phyloP scores from a whole-genome alignment of 2,888 invertebrate genomes.

The Hyposoter didymator region DNA sequence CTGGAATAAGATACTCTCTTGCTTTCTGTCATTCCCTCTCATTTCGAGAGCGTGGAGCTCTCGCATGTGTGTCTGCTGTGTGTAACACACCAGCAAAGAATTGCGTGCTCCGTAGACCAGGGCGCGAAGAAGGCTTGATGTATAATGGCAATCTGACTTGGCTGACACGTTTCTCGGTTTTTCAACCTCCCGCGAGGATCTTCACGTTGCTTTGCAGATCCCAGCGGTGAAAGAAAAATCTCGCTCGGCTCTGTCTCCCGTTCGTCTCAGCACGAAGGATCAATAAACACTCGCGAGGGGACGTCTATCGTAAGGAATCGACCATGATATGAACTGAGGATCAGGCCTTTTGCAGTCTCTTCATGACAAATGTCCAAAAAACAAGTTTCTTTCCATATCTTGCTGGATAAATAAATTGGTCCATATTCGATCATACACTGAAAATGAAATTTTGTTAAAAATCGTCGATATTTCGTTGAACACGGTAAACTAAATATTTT shows the following conservation, averaged over 20 bases:
- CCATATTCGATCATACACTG: not conserved
- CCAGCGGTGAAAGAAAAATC: constrained; percentile 43
- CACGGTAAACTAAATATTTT: no score
- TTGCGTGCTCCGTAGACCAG: not conserved
- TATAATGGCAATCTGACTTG: constrained; percentile 61
- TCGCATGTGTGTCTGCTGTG: not conserved
- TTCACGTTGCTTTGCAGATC: constrained; percentile 34
- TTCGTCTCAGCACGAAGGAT: not conserved
- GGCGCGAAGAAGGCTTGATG: constrained; percentile 49
- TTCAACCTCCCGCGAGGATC: constrained; percentile 44
- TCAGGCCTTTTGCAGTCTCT: constrained; percentile 5
- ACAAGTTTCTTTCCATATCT: constrained; percentile 37
- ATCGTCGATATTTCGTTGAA: no score
- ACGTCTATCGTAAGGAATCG: constrained; percentile 36
- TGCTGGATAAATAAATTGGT: constrained; percentile 38
- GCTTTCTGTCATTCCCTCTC: constrained; percentile 5
- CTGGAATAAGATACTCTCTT: constrained; percentile 13
- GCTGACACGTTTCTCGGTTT: constrained; percentile 55
- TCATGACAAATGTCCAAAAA: constrained; percentile 34
- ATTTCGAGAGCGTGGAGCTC: not conserved
- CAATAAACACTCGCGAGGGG: constrained; percentile 32
- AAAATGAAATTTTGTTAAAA: no score
- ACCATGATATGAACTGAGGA: constrained; percentile 30
- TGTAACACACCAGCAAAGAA: not conserved
- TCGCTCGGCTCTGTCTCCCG: not conserved